These are phyloP conservation scores for Zaprionus obscuricornis DNA, from an alignment of 2,888 invertebrate genomes.

Conservation along the genomic window DNA sequence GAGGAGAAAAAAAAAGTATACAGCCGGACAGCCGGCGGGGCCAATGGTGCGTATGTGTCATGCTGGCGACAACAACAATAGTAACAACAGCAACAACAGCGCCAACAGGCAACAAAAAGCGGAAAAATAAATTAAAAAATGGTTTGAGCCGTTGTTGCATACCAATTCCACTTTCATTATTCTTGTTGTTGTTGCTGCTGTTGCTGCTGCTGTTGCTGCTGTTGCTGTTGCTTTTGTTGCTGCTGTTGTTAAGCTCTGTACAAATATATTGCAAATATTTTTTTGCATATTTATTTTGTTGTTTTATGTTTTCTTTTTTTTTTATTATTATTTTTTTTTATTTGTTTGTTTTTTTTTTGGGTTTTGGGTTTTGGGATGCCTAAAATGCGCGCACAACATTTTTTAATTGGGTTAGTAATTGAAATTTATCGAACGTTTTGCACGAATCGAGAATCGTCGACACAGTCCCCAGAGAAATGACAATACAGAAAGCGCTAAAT, in stretches of 20 bases:
- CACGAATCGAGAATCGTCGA: conserved; percentile 38
- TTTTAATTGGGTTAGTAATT: conserved; percentile 82
- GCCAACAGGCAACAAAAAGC: conserved; percentile 13
- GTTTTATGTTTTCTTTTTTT: conserved; percentile 23
- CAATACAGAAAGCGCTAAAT: conserved; percentile 50
- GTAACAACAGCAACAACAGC: conserved; percentile 6
- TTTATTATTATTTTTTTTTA: conserved; percentile 45
- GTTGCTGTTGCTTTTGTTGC: conserved; percentile 20
- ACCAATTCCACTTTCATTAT: conserved; percentile 7
- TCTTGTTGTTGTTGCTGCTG: conserved; percentile 15
- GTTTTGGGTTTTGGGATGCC: conserved; percentile 60
- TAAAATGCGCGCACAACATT: conserved; percentile 75
- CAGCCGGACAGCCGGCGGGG: conserved; percentile 51
- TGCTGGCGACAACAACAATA: conserved; percentile 44
- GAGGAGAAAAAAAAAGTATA: conserved; percentile 41
- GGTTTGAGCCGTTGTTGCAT: conserved; percentile 51
- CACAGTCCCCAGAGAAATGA: conserved; percentile 39
- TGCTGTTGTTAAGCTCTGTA: conserved; percentile 49
- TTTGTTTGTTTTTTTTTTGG: conserved; percentile 44
- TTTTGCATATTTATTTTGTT: conserved; percentile 32
- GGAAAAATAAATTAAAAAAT: conserved; percentile 66
- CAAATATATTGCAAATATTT: conserved; percentile 63
- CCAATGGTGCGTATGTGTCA: conserved; percentile 76
- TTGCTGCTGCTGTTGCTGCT: too few relatives aligned
- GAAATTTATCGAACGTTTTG: conserved; percentile 78